These are phyloP conservation scores for Sinocyclocheilus anshuiensis DNA, from an alignment of 2,113 vertebrate genomes.

Conservation along the genomic window DNA sequence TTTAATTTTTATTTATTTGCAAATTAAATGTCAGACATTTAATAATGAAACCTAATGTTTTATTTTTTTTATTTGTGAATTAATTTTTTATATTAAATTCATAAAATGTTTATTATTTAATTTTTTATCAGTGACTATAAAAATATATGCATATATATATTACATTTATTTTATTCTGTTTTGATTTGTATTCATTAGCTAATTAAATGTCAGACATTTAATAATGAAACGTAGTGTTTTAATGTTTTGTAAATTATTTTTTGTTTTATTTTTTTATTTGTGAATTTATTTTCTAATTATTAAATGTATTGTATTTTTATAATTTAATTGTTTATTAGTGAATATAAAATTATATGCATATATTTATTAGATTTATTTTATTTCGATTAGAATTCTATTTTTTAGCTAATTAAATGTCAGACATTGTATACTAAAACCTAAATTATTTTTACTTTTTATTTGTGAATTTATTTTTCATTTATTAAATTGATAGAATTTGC, in stretches of 20 bases:
- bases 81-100: neutral
- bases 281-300: neutral
- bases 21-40: no score
- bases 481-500: neutral
- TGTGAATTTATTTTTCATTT: neutral
- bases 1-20: no score
- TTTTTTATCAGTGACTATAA: no score
- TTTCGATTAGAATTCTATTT: neutral
- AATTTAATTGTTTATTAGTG: neutral
- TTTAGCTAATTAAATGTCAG: neutral
- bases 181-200: neutral
- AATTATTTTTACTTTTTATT: neutral
- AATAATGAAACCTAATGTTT: no score
- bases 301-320: neutral
- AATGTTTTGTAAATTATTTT: neutral
- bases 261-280: neutral
- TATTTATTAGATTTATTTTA: neutral
- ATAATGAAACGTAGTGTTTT: neutral
- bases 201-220: neutral
- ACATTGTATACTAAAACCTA: no score
- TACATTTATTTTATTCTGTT: neutral
- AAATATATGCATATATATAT: neutral
- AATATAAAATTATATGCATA: no score
- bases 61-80: neutral
- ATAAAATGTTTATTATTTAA: neutral